Percentiles rank a stretch among this genome's conserved stretches.
These are phyloP conservation scores for Anhinga rufa DNA, from an alignment of 2,113 vertebrate genomes.

Conservation along the genomic window DNA sequence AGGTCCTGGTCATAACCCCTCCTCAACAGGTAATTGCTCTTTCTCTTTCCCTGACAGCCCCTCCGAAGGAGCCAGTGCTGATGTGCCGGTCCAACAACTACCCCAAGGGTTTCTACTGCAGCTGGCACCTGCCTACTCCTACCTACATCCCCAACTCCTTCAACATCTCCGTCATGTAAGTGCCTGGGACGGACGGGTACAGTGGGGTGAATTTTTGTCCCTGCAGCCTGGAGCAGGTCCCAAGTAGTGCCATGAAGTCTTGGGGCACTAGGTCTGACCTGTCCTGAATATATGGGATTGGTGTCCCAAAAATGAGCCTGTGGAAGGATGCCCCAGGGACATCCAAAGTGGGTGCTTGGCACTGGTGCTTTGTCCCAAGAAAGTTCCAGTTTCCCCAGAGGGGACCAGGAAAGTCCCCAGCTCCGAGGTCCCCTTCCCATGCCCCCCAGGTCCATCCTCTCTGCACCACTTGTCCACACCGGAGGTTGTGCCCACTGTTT, in stretches of 20 bases:
- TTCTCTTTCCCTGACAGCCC: slow-evolving; percentile 65
- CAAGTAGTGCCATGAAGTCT: background rate
- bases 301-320: background rate
- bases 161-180: slow-evolving; percentile 94
- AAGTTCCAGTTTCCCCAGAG: background rate
- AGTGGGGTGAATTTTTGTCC: background rate
- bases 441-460: background rate
- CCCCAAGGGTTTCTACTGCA: slow-evolving; percentile 97
- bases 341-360: background rate
- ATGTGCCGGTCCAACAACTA: slow-evolving; percentile 95
- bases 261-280: background rate
- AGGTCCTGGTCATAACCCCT: background rate
- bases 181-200: background rate
- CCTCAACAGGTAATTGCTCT: background rate
- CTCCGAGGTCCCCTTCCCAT: background rate
- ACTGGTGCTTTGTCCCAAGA: background rate
- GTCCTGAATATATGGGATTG: background rate
- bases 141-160: slow-evolving; percentile 91
- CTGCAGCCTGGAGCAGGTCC: background rate
- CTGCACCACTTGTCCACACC: background rate
- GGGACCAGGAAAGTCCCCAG: background rate
- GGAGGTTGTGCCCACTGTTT: accelerated
- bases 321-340: background rate
- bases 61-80: slow-evolving; percentile 83
- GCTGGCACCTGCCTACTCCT: slow-evolving; percentile 86